These are phyloP conservation scores for Drosophila antonietae DNA, from an alignment of 2,888 invertebrate genomes.

Conservation along the genomic window DNA sequence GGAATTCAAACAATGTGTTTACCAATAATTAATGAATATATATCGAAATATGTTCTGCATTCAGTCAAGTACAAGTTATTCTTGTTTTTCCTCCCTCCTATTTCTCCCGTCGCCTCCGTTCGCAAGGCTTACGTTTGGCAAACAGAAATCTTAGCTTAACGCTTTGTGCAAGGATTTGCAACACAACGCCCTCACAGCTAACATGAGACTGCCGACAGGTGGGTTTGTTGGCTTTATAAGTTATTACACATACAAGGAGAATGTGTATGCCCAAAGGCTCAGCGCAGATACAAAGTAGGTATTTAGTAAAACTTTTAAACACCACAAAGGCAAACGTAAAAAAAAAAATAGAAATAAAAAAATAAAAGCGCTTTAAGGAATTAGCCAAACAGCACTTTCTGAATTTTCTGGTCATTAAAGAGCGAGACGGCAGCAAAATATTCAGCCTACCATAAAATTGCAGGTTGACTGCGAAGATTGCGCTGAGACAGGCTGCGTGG, in stretches of 20 bases:
- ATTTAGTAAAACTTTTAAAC: conserved; percentile 51
- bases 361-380: conserved; percentile 46
- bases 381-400: conserved; percentile 46
- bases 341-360: background rate
- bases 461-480: background rate
- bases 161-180: conserved; percentile 70
- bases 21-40: too few species aligned
- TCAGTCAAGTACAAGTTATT: conserved; percentile 24
- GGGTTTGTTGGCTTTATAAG: conserved; percentile 72
- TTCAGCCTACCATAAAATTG: conserved; percentile 51
- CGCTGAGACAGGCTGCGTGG: conserved; percentile 26
- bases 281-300: conserved; percentile 30
- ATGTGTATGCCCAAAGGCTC: conserved; percentile 43
- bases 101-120: conserved; percentile 30
- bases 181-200: conserved; percentile 29
- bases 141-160: conserved; percentile 60
- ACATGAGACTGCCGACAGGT: conserved; percentile 28
- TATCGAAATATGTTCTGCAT: background rate
- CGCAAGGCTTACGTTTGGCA: conserved; percentile 54
- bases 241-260: conserved; percentile 56
- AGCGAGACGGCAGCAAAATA: conserved; percentile 15
- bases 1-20: background rate
- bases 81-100: conserved; percentile 8
- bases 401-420: conserved; percentile 33
- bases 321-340: conserved; percentile 39